Base-by-base conservation (phyloP, 2,797 vertebrate genomes). In the Hipposideros larvatus region DNA sequence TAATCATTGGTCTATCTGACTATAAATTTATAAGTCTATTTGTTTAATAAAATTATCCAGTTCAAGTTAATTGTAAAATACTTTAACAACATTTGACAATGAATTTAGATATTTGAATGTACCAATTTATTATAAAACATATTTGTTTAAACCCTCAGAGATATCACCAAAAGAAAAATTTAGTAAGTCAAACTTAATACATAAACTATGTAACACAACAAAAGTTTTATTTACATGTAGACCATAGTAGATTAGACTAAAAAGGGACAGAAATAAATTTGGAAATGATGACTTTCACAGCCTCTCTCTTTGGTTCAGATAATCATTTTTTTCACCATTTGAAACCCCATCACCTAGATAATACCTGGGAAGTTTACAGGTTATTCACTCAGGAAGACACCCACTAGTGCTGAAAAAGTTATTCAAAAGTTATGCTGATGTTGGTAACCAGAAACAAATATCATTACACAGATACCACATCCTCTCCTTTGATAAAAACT, bases 41-140 rank as follows among this genome's bases (percentile, higher is more conserved):
- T 90, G 7, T 70, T 79, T 90, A 51, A 78, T 51, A 87, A 93
- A 57, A 73, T 51, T 57, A 87, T 61, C 14, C 87, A 82, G 7
- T 96, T 85, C 63, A 87, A 75, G 7, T 57, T 66, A 73, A 55
- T 61, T 87, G 1, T 48, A 90, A 97, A 96, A 84, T 87, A 31
- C 8, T 91, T 87, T 28, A 84, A 75, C 48, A 91, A 83, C 5
- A 16, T 84, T 90, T 87, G 31, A 48, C 6, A 90, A 28, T 66
- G 22, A 2, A 2, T 22, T 84, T 26, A 92, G 73, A 46, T 91
- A 61, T n/a, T 74, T 91, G 7, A 90, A 57, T 57, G 6, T 14
- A 55, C 7, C 18, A 74, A 66, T 51, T 77, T 95, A 82, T 78
- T 71, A 26, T 3, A 59, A 95, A 91, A 21, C 15, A 21, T 43